Base-by-base conservation (phyloP, 1,140 invertebrate species). In the Pseudomyrmex dendroicus region DNA sequence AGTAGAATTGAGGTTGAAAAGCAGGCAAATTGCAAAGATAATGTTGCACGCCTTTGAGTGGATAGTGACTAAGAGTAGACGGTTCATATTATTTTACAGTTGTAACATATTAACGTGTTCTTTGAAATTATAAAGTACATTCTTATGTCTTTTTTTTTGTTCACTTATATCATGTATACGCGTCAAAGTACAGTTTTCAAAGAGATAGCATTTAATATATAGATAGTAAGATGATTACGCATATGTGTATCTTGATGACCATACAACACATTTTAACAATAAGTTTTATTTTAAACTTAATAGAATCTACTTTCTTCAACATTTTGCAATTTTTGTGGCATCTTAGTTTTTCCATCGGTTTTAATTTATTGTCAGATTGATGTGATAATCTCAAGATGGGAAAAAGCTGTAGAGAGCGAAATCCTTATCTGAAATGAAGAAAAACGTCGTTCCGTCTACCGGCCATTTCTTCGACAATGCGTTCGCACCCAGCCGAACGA, bases 381-480 rank as follows among this genome's bases (percentile, higher is more conserved):
- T 56, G 0, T 20, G 0, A 77, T 25, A 13, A 72, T 59, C 62
- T 48, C 20, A 46, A 1, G n/a, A 8, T 35, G 8, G 13, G 20
- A 70, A 35, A 52, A 72, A 35, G 20, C 35, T 74, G 2, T 35
- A 35, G 20, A 54, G 35, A 44, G 50, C 22, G 12, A 70, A 82
- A 84, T 84, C 59, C 56, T 82, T 13, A 57, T 72, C 12, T 20
- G 54, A 25, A 70, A 80, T 70, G 66, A 80, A 59, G 66, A 72
- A 13, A 59, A 59, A 72, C 54, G 20, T 68, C 64, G 44, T 68
- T 25, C 46, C 50, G 50, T 46, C 72, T 74, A 83, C 78, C 86
- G 90, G 93, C 93, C 93, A 94, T 94, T 94, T 93, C 93, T 94
- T 94, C 93, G 93, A 94, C 92, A 91, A 93, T 91, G 90, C 91